Conservation (phyloP, 2,888 invertebrate genomes). For the Plagiodera versicolora region DNA sequence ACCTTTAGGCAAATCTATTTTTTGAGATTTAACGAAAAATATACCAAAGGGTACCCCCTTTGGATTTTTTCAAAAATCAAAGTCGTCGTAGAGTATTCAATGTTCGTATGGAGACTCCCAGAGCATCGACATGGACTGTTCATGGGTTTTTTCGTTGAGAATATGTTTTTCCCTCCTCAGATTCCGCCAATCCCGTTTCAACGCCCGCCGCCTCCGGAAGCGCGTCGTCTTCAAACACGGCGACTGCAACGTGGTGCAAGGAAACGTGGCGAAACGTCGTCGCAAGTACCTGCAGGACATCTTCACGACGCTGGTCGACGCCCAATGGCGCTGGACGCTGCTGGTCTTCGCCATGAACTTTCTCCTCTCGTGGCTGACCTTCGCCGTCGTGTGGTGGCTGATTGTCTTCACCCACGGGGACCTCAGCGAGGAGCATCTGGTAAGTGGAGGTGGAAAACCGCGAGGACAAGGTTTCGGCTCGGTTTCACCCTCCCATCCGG, state of each 20-base stretch:
- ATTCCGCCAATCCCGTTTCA: constrained; percentile 85
- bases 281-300: constrained; percentile 83
- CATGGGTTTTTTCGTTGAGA: no score
- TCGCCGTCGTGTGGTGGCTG: constrained; percentile 89
- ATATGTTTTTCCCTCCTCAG: constrained; percentile 55
- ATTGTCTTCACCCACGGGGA: constrained; percentile 90
- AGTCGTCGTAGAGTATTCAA: no score
- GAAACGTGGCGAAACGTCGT: constrained; percentile 89
- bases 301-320: constrained; percentile 72
- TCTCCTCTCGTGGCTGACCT: constrained; percentile 83
- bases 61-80: no score
- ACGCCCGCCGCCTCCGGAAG: constrained; percentile 82
- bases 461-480: no score
- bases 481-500: no score
- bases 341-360: constrained; percentile 83
- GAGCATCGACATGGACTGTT: no score
- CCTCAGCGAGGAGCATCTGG: constrained; percentile 66
- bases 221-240: constrained; percentile 97
- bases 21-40: no score
- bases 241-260: constrained; percentile 96
- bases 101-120: no score
- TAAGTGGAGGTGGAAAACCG: no score
- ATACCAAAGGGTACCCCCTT: no score
- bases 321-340: constrained; percentile 92
- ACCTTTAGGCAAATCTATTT: no score